Conservation (phyloP, 2,113 vertebrate species). For the Gadus macrocephalus region DNA sequence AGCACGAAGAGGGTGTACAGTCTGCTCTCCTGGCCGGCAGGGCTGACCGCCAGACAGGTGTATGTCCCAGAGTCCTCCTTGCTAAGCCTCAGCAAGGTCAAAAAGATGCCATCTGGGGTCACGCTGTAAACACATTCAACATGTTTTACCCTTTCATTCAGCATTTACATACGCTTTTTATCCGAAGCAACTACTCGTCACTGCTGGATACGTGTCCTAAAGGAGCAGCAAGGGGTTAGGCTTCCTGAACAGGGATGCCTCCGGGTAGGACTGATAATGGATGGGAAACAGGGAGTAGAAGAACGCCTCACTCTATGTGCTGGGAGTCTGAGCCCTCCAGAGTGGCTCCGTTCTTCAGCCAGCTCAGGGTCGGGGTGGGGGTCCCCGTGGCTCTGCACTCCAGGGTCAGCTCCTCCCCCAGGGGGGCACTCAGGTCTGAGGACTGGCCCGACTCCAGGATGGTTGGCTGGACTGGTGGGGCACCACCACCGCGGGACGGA, state of each 20-base stretch:
- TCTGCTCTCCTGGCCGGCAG: constrained; percentile 76
- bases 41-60: constrained; percentile 80
- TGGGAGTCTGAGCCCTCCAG: constrained; percentile 54
- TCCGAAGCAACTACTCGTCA: neutral
- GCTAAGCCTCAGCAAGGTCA: constrained; percentile 74
- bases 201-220: no score
- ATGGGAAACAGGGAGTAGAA: neutral
- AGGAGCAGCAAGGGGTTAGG: neutral
- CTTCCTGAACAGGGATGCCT: no score
- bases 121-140: constrained; percentile 59
- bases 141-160: neutral
- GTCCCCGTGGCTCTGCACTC: constrained; percentile 76
- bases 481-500: no score
- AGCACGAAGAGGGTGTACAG: constrained; percentile 77
- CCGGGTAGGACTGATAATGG: no score
- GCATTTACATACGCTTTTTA: neutral
- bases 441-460: constrained; percentile 66
- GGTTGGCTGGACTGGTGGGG: constrained; percentile 73
- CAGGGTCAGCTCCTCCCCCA: constrained; percentile 72
- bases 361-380: constrained; percentile 76
- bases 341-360: constrained; percentile 82
- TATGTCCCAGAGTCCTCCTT: constrained; percentile 79
- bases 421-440: constrained; percentile 72
- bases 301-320: constrained; percentile 58
- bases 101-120: constrained; percentile 68